phyloP scores from a whole-genome alignment of 2,888 invertebrate species.

The Disparrhopalites patrizii region DNA sequence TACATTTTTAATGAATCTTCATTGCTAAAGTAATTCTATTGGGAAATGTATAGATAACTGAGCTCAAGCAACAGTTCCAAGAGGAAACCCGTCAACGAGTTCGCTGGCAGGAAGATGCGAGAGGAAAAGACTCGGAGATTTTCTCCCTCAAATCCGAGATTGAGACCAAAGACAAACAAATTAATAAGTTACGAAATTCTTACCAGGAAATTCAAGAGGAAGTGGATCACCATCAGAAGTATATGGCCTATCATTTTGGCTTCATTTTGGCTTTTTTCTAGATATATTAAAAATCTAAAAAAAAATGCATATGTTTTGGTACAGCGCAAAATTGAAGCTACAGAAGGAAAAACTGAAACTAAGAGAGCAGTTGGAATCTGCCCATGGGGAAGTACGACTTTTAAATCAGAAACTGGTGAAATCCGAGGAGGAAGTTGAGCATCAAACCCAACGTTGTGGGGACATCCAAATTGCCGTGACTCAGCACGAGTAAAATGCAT shows the following conservation, averaged over 20 bases:
- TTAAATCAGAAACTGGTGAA: background rate
- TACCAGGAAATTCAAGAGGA: constrained; percentile 16
- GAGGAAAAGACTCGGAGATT: constrained; percentile 31
- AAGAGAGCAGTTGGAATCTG: background rate
- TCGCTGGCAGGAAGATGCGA: constrained; percentile 42
- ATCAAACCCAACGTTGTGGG: background rate
- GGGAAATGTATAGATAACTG: constrained; percentile 2
- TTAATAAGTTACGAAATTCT: constrained; percentile 12
- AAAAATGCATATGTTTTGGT: background rate
- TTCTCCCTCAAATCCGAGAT: constrained; percentile 33
- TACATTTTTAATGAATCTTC: background rate
- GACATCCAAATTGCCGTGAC: background rate
- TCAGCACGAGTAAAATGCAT: background rate
- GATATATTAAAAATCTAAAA: background rate
- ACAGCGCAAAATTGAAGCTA: background rate
- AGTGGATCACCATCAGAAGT: background rate
- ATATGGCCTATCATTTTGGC: background rate
- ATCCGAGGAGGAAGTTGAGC: background rate
- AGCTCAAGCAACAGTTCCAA: constrained; percentile 21
- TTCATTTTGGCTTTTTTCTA: background rate
- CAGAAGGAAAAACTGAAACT: constrained; percentile 13
- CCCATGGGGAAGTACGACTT: background rate
- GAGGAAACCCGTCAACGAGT: constrained; percentile 32
- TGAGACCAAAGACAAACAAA: constrained; percentile 25
- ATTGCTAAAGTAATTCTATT: background rate